These are phyloP conservation scores for Hypotaenidia philippensis DNA, from an alignment of 2,797 vertebrate species.

Conservation along the genomic window DNA sequence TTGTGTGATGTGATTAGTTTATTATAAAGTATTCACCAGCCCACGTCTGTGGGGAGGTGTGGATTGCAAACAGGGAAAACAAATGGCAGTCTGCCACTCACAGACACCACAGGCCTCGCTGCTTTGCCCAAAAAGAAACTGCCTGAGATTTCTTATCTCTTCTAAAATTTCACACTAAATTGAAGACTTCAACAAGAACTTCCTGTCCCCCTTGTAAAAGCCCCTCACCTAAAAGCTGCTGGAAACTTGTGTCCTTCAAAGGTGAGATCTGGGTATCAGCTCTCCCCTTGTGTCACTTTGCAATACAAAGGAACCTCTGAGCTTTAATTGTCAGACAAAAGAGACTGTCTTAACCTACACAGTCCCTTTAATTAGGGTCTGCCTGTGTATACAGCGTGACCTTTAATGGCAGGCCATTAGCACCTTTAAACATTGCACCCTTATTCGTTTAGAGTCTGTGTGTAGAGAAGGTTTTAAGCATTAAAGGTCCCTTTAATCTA, in stretches of 20 bases:
- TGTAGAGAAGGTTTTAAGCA: neutral
- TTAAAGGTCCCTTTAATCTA: slow-evolving; percentile 62
- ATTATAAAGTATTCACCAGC: neutral
- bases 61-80: neutral
- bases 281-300: slow-evolving; percentile 35
- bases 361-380: slow-evolving; percentile 54
- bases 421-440: slow-evolving; percentile 54
- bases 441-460: slow-evolving; percentile 18
- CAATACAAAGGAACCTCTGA: slow-evolving; percentile 66
- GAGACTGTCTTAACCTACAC: slow-evolving; percentile 34
- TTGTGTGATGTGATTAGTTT: neutral
- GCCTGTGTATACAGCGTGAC: slow-evolving; percentile 56
- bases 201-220: slow-evolving; percentile 56
- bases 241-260: slow-evolving; percentile 52
- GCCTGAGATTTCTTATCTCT: slow-evolving; percentile 53
- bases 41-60: neutral
- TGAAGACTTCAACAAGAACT: slow-evolving; percentile 20
- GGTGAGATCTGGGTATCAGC: slow-evolving; percentile 47
- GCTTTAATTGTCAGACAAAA: slow-evolving; percentile 66
- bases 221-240: slow-evolving; percentile 43
- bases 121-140: neutral
- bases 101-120: neutral
- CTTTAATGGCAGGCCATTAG: slow-evolving; percentile 67
- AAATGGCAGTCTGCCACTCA: slow-evolving; percentile 31
- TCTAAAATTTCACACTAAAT: slow-evolving; percentile 57